Base-by-base conservation (phyloP, 1,140 invertebrate species). In the Paralvinella palmiformis region DNA sequence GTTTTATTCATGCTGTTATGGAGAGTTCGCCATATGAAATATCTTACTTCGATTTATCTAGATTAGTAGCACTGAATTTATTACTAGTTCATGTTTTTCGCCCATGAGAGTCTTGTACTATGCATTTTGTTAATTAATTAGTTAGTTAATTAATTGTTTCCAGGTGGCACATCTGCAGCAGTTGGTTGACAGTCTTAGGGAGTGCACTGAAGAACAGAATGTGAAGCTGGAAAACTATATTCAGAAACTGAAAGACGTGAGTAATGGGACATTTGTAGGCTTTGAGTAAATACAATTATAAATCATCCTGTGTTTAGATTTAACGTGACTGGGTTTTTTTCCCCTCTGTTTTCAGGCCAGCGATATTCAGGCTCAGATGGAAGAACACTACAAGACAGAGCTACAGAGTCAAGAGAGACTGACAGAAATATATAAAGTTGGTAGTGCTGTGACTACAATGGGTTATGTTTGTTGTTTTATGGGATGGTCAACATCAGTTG, bases 351-450 rank as follows among this genome's bases (percentile, higher is more conserved):
- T 69, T 15, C 56, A 78, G 73, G 87, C 90, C 63, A 84, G 88
- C 69, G 88, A 89, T 66, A 82, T 85, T 45, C 87, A 91, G 75
- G 82, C 85, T 17, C 86, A 89, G 74, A 85, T 91, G 77, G 87
- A 90, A 73, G 87, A 91, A 69, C 88, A 88, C 37, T 92, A 89
- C 72, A 85, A 88, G 70, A 88, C 89, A 70, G 92, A 97, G 83
- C 80, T 95, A 15, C 84, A 88, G 68, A 87, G 90, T 0, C 92
- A 94, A 79, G 87, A 86, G 0, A 91, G 89, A 83, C 79, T 96
- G n/a, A 86, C 89, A 7, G 87, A 91, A 68, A 79, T 94, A 2
- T 92, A 94, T 72, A 92, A 92, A 82, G 85, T 80, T 67, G 33
- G 35, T 31, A 1, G 31, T 32, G 20, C 20, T 24, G 36, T 29